Conservation (phyloP, 2,888 invertebrate genomes). For the Polydrusus pterygomalis region DNA sequence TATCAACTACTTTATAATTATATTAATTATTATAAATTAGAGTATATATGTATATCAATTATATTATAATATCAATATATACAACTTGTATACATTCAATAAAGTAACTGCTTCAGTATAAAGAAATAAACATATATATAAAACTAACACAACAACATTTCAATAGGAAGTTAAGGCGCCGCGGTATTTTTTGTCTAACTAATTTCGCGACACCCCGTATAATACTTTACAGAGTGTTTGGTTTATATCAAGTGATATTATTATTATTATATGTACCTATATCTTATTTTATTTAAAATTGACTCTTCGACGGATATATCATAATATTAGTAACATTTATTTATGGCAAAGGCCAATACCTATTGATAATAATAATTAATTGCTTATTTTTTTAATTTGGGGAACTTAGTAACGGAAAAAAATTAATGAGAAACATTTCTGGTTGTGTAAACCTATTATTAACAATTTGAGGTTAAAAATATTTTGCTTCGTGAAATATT, state of each 20-base stretch:
- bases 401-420: not conserved
- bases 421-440: not conserved
- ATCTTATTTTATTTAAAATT: conserved; percentile 42
- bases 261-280: not conserved
- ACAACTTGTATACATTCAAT: conserved; percentile 73
- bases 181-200: conserved; percentile 57
- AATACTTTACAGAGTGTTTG: conserved; percentile 50
- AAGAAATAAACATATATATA: conserved; percentile 67
- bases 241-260: conserved; percentile 28
- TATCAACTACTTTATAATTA: conserved; percentile 66
- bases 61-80: conserved; percentile 71
- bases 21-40: conserved; percentile 64
- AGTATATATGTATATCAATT: conserved; percentile 67
- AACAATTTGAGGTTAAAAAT: too few species aligned
- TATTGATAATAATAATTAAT: conserved; percentile 2
- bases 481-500: too few species aligned
- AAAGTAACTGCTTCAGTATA: conserved; percentile 69
- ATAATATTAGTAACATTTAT: not conserved
- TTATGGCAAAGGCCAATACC: not conserved
- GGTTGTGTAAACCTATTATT: too few species aligned
- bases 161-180: conserved; percentile 67
- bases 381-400: not conserved
- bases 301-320: conserved; percentile 43
- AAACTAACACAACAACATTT: conserved; percentile 67
- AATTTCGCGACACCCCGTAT: conserved; percentile 38